Evolutionary conservation across 2,888 invertebrate genomes (phyloP), one percentile per base, ranked within the genome.

Genomic region (Prosapia bicincta): DNA sequence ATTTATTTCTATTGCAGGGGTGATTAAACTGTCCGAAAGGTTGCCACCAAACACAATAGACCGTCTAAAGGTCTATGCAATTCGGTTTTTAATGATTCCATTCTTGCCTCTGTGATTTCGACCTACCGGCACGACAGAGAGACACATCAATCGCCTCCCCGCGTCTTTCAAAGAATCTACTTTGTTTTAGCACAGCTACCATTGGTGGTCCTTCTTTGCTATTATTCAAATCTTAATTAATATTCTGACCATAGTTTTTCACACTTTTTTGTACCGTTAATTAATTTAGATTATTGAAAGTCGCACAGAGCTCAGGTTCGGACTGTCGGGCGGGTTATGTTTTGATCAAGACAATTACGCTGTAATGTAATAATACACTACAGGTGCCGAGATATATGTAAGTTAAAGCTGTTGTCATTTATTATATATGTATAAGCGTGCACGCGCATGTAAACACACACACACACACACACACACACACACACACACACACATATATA

Each of bases 131-230:
- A 54, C 54, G 54, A n/a, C 54, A 54, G 54, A n/a, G 5, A 54
- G 54, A 54, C 54, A 54, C n/a, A 20, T 54, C 54, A 54, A 54
- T 54, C 54, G 20, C 54, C 54, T 54, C 54, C 54, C 54, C 54
- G 54, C 20, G 54, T 54, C 54, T 54, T 20, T 3, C n/a, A 20
- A 54, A 1, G 20, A 20, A 54, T 2, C 54, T 9, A 54, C 54
- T 54, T 54, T 54, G 54, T 54, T 54, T 54, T 54, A 54, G 54
- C 54, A 54, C 54, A 54, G 54, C 54, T 54, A 54, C 54, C 54
- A 54, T 54, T 54, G 54, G 54, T 54, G 54, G 54, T 54, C 54
- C 54, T 54, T 20, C n/a, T n/a, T 54, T 20, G 54, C 54, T 13
- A 54, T 54, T 54, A 54, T 54, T 54, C 54, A 20, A 54, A 54